phyloP scores from a whole-genome alignment of 2,113 vertebrate genomes.

The Strix uralensis region DNA sequence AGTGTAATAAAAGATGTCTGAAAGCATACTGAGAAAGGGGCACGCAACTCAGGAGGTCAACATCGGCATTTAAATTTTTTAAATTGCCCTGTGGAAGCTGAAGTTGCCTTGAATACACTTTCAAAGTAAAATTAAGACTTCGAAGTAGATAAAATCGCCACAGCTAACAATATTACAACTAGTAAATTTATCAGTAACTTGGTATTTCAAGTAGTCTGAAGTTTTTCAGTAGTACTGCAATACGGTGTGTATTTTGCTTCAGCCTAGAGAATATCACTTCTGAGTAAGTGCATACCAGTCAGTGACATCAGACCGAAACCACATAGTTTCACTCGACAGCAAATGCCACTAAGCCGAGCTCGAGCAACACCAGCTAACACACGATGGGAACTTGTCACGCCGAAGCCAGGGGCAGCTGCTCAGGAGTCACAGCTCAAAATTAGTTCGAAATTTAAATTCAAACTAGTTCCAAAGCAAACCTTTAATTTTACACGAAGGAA shows the following conservation, averaged over 20 bases:
- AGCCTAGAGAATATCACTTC: not conserved
- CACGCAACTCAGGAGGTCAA: not conserved
- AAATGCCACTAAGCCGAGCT: not conserved
- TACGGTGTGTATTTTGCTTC: not conserved
- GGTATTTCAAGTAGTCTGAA: rapidly evolving
- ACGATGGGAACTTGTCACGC: not conserved
- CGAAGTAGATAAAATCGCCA: rapidly evolving
- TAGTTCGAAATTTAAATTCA: not conserved
- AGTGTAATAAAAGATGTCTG: not conserved
- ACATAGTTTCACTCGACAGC: constrained; percentile 66
- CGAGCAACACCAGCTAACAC: not conserved
- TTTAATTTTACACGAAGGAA: not conserved
- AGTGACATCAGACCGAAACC: constrained; percentile 80
- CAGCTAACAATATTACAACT: not conserved
- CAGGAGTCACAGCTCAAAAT: not conserved
- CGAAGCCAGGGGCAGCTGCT: not conserved
- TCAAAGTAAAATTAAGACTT: not conserved
- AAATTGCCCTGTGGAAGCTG: not conserved
- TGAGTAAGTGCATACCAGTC: not conserved
- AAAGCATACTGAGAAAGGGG: not conserved
- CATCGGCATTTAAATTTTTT: not conserved
- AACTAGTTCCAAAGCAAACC: not conserved
- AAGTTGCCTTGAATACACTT: not conserved
- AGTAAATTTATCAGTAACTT: not conserved
- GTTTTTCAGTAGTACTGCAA: rapidly evolving